These are phyloP conservation scores for Caenorhabditis sp. DNA, from an alignment of 2,888 invertebrate genomes.

Conservation along the genomic window DNA sequence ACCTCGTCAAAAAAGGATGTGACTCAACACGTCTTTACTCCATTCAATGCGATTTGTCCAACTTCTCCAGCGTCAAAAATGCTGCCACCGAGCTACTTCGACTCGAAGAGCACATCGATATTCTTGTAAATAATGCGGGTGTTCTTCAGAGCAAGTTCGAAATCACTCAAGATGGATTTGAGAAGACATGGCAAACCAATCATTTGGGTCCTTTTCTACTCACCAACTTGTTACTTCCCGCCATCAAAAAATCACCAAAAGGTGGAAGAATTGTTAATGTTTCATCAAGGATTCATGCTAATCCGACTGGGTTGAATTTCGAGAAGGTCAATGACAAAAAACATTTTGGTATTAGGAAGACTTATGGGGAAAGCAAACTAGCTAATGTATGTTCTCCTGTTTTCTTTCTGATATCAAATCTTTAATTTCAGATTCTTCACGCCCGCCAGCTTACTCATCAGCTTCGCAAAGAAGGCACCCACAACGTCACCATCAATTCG, in stretches of 20 bases:
- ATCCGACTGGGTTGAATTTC: conserved; percentile 49
- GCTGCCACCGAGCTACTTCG: conserved; percentile 53
- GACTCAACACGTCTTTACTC: conserved; percentile 65
- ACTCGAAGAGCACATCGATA: conserved; percentile 64
- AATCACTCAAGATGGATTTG: conserved; percentile 83
- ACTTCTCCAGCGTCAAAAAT: conserved; percentile 59
- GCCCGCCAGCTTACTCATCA: conserved; percentile 61
- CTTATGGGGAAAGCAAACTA: conserved; percentile 68
- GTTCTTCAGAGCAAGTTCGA: conserved; percentile 80
- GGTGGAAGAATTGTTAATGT: conserved; percentile 82
- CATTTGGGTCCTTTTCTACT: conserved; percentile 77
- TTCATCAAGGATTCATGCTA: conserved; percentile 73
- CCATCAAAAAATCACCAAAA: conserved; percentile 77
- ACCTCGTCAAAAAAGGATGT: conserved; percentile 62
- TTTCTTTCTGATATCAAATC: not conserved
- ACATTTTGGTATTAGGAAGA: conserved; percentile 51
- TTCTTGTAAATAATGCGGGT: conserved; percentile 78
- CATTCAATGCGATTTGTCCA: conserved; percentile 63
- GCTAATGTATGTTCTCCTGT: conserved; percentile 56
- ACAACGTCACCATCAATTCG: conserved; percentile 77
- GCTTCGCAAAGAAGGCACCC: conserved; percentile 54
- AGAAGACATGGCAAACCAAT: conserved; percentile 87
- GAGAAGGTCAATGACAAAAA: conserved; percentile 59
- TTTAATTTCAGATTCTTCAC: conserved; percentile 64
- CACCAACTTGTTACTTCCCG: conserved; percentile 82